Percentiles rank a stretch among this genome's conserved stretches.
Conservation (phyloP, 1,140 invertebrate genomes). For the Ooceraea biroi region DNA sequence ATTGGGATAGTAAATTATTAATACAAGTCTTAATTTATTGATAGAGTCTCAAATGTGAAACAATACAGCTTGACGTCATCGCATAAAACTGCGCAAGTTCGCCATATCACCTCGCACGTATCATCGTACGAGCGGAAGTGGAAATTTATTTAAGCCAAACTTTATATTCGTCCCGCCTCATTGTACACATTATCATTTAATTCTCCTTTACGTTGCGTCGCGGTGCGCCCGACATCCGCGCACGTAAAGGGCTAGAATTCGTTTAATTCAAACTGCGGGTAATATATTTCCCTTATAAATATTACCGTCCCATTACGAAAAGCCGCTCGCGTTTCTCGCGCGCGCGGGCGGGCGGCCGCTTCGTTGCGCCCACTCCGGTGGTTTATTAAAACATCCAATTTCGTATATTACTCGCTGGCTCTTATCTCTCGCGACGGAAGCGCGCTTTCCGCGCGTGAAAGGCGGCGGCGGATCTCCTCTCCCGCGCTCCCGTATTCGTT, state of each 20-base stretch:
- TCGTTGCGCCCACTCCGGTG: conserved; percentile 35
- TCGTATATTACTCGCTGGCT: conserved; percentile 73
- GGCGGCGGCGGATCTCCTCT: conserved; percentile 38
- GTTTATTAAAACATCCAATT: conserved; percentile 77
- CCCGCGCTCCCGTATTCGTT: conserved; percentile 38
- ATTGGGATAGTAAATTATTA: not conserved
- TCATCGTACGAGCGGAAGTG: conserved; percentile 16
- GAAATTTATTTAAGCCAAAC: conserved; percentile 61
- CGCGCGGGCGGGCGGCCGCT: conserved; percentile 34
- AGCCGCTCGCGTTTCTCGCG: conserved; percentile 40
- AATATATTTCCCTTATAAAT: conserved; percentile 64
- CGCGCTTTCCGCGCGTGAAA: conserved; percentile 35
- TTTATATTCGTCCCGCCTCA: conserved; percentile 54
- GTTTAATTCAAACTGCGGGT: conserved; percentile 61
- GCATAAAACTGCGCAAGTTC: conserved; percentile 40
- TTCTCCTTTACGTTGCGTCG: conserved; percentile 49
- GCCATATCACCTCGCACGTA: not conserved
- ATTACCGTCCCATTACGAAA: conserved; percentile 59
- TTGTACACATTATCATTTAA: conserved; percentile 64
- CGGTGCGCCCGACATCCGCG: conserved; percentile 33
- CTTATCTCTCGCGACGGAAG: conserved; percentile 68
- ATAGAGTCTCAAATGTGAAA: not conserved
- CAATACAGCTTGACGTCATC: not conserved
- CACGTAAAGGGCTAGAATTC: conserved; percentile 54
- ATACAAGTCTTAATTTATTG: conserved; percentile 15